Conservation (phyloP, 2,797 vertebrate species). For the Aphelocoma californica region DNA sequence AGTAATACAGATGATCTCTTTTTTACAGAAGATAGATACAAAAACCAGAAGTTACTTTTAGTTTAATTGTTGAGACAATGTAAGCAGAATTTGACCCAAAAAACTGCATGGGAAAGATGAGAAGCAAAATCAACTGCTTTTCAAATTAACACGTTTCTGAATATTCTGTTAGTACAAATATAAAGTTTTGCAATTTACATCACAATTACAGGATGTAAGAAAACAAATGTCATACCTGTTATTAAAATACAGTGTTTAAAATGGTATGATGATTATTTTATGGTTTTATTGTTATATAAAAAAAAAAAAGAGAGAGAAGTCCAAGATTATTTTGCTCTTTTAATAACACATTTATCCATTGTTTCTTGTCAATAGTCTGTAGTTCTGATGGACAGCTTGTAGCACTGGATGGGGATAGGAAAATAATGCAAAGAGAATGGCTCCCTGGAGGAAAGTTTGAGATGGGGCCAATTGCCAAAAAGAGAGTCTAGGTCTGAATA, state of each 20-base stretch:
- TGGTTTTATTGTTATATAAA: background rate
- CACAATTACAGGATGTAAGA: background rate
- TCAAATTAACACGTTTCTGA: background rate
- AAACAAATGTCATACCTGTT: background rate
- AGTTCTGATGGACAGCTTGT: background rate
- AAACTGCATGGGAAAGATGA: background rate
- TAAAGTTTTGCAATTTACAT: background rate
- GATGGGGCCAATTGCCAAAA: background rate
- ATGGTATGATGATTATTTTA: background rate
- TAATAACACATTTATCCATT: background rate
- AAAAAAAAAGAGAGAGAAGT: background rate
- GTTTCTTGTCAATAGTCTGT: background rate
- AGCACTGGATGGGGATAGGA: background rate
- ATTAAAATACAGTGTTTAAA: background rate
- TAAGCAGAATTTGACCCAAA: background rate
- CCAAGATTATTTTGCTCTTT: background rate
- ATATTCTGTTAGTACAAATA: background rate
- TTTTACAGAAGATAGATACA: background rate
- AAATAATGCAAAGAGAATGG: constrained; percentile 18
- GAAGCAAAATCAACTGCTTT: background rate
- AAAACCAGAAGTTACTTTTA: background rate
- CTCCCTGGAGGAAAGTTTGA: constrained; percentile 22
- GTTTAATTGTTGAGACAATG: background rate
- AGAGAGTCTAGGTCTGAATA: constrained; percentile 1
- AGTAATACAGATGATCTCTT: background rate